phyloP scores from a whole-genome alignment of 1,140 invertebrate genomes.

The Aporrectodea caliginosa region DNA sequence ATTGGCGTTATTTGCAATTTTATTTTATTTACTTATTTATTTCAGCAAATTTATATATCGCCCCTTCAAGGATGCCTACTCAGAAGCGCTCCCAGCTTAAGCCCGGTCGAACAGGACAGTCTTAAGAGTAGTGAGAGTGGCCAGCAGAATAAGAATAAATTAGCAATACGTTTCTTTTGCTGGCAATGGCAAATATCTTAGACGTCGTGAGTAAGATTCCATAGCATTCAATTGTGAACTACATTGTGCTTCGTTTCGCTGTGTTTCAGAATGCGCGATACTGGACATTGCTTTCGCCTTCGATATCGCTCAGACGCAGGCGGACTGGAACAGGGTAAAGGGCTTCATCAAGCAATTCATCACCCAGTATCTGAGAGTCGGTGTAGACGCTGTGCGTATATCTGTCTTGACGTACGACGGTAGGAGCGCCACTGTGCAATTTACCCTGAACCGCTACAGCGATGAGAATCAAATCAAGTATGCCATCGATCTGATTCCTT shows the following conservation, averaged over 20 bases:
- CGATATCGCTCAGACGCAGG: background rate
- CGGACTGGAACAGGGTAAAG: constrained; percentile 1
- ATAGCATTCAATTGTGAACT: background rate
- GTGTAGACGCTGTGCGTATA: background rate
- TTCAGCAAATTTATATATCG: no score
- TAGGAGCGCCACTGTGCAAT: background rate
- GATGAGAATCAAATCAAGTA: background rate
- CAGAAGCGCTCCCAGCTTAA: no score
- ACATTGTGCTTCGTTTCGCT: background rate
- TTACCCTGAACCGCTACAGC: background rate
- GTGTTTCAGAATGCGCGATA: background rate
- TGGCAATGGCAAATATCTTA: background rate
- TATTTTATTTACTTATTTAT: background rate
- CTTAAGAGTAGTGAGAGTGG: no score
- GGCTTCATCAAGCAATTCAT: constrained; percentile 9
- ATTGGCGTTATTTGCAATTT: background rate
- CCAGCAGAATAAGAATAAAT: background rate
- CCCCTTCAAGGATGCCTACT: no score
- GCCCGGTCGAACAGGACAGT: no score
- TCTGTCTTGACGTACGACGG: constrained; percentile 10
- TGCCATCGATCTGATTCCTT: constrained; percentile 2
- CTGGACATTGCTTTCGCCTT: constrained; percentile 5
- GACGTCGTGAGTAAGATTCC: background rate
- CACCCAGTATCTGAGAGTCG: background rate
- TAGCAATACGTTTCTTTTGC: background rate